These are phyloP conservation scores for Nerophis ophidion DNA, from an alignment of 2,113 vertebrate species.

Conservation along the genomic window DNA sequence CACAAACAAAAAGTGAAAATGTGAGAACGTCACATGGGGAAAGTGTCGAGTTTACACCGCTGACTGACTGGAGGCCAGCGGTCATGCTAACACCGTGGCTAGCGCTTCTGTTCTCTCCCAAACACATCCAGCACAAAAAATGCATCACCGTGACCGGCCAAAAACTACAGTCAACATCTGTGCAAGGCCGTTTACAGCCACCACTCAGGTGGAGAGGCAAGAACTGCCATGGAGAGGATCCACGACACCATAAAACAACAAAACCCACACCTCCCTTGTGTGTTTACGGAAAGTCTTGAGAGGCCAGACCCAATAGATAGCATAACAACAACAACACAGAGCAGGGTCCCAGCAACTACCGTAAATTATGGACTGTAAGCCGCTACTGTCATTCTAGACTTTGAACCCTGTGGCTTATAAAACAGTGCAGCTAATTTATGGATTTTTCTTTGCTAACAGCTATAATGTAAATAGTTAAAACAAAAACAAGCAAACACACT, in stretches of 20 bases:
- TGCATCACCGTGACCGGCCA: constrained; percentile 54
- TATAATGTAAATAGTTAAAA: no score
- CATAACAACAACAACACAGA: no score
- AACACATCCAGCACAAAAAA: constrained; percentile 55
- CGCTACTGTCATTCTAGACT: no score
- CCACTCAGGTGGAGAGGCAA: not conserved
- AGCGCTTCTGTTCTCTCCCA: constrained; percentile 58
- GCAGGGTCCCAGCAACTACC: no score
- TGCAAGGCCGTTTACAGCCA: constrained; percentile 13
- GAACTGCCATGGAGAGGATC: not conserved
- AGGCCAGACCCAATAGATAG: not conserved
- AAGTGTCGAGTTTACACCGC: constrained; percentile 30
- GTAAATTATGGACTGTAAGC: no score
- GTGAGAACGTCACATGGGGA: constrained; percentile 15
- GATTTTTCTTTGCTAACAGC: no score
- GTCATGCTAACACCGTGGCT: constrained; percentile 56
- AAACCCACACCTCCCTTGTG: not conserved
- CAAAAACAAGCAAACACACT: no score
- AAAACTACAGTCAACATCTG: constrained; percentile 46
- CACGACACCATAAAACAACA: no score
- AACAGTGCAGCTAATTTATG: no score
- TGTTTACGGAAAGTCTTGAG: not conserved
- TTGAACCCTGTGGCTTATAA: no score
- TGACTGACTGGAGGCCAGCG: constrained; percentile 28
- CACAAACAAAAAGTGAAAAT: constrained; percentile 22